Base-by-base conservation (phyloP, 2,888 invertebrate genomes). In the Abrostola triplasia region DNA sequence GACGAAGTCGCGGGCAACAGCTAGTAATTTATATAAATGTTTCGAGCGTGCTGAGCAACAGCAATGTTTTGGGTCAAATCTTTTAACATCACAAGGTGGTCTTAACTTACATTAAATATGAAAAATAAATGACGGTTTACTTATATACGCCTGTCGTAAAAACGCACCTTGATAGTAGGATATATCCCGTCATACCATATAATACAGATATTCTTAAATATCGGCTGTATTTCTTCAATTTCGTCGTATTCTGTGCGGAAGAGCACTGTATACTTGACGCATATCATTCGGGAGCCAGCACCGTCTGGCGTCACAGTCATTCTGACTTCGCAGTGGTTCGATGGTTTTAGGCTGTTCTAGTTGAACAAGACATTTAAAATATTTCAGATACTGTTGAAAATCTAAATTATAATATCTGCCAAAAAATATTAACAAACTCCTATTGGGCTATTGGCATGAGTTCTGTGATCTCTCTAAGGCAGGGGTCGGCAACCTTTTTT, bases 141-240 rank as follows among this genome's bases (percentile, higher is more conserved):
- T 44, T 7, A 47, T 10, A n/a, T n/a, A n/a, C 5, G 9, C 40
- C 10, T 10, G 40, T 10, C 40, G 9, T 40, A 9, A 10, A 24
- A 6, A 64, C 67, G 5, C n/a, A 92, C 94, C 91, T 93, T 90
- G 5, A 92, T 79, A 4, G 89, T 93, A 36, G 94, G 94, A 75
- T 93, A 94, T 70, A 94, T 92, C 5, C 93, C 94, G 63, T 94
- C 93, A 59, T 93, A 94, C 92, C 92, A 94, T 57, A 94, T 68
- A n/a, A 68, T 87, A 67, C 90, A 90, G 64, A 94, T 91, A 0
- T 83, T 89, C 67, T 89, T 92, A n/a, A 50, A 79, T 2, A 90
- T 78, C 0, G 93, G 92, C 60, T 92, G 91, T 73, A 92, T 90
- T 73, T 94, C 93, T 62, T 88, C 88, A 5, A 93, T 76, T 59